These are phyloP conservation scores for Lordiphosa fenestrarum DNA, from an alignment of 2,888 invertebrate genomes.

Conservation along the genomic window DNA sequence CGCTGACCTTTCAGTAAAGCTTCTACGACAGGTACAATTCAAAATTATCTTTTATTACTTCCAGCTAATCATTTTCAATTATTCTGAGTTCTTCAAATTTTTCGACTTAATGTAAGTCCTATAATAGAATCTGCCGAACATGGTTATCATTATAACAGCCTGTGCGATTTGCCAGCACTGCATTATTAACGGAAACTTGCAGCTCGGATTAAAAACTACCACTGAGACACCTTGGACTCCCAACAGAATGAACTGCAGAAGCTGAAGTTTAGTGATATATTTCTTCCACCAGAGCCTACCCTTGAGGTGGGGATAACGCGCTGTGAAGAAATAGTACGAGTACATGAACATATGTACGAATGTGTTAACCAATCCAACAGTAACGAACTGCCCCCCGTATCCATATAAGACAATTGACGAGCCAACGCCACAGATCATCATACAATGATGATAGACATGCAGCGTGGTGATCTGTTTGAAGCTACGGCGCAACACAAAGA, in stretches of 20 bases:
- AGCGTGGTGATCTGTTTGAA: slow-evolving; percentile 91
- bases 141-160: slow-evolving; percentile 81
- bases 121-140: slow-evolving; percentile 83
- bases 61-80: too few species aligned
- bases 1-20: too few species aligned
- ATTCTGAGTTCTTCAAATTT: too few species aligned
- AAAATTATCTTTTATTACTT: too few species aligned
- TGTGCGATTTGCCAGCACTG: slow-evolving; percentile 82
- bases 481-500: slow-evolving; percentile 94
- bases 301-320: slow-evolving; percentile 80
- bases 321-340: slow-evolving; percentile 80
- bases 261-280: slow-evolving; percentile 81
- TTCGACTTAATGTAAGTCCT: slow-evolving; percentile 79
- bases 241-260: slow-evolving; percentile 85
- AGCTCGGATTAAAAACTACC: slow-evolving; percentile 80
- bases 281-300: slow-evolving; percentile 81
- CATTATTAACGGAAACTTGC: slow-evolving; percentile 81
- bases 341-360: slow-evolving; percentile 82
- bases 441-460: slow-evolving; percentile 92
- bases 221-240: slow-evolving; percentile 81
- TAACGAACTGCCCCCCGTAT: slow-evolving; percentile 81
- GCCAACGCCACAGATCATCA: slow-evolving; percentile 86
- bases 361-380: slow-evolving; percentile 80
- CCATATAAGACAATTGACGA: slow-evolving; percentile 88
- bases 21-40: too few species aligned